Evolutionary conservation across 2,797 vertebrate species (phyloP), one percentile per base, ranked within the genome.

Genomic region (Chanos chanos): DNA sequence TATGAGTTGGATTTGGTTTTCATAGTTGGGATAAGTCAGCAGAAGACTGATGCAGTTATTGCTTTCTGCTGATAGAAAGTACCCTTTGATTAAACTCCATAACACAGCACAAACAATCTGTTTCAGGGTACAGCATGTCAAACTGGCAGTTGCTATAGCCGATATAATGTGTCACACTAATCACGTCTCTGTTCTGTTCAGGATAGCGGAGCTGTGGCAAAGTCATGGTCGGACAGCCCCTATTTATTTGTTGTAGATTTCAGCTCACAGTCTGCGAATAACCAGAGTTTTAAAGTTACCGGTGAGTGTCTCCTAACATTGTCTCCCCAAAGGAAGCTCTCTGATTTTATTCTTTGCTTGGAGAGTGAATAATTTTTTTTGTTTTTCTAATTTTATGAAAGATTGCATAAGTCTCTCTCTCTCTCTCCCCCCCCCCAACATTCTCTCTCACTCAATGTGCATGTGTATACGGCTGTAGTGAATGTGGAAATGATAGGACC

Each of bases 161-260:
- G n/a, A n/a, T n/a, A n/a, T n/a, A n/a, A n/a, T n/a, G n/a, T n/a
- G n/a, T n/a, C n/a, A n/a, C n/a, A n/a, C n/a, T n/a, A n/a, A n/a
- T n/a, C n/a, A n/a, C n/a, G n/a, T n/a, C n/a, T n/a, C n/a, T 54
- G 7, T 39, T 18, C 7, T 5, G 8, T 61, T 41, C 75, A 97
- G 94, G 80, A 78, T 31, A 72, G 89, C 58, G 79, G 91, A 54
- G 94, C 90, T 2, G 87, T 94, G 63, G 90, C 94, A 49, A 93
- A 89, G 84, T 90, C 94, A 0, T 96, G 94, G 94, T 85, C 88
- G 69, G 93, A 96, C 83, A 93, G 94, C 5, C 94, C 94, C 0
- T 97, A 96, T 43, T 84, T 98, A 83, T 97, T 98, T 86, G 95
- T 98, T 49, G 85, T 96, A 31, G 91, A 89, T 50, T 83, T 95